A percentile compares a stretch with the other conserved stretches of the same genome.
phyloP scores from a whole-genome alignment of 1,140 invertebrate genomes.

The Lordiphosa stackelbergi region DNA sequence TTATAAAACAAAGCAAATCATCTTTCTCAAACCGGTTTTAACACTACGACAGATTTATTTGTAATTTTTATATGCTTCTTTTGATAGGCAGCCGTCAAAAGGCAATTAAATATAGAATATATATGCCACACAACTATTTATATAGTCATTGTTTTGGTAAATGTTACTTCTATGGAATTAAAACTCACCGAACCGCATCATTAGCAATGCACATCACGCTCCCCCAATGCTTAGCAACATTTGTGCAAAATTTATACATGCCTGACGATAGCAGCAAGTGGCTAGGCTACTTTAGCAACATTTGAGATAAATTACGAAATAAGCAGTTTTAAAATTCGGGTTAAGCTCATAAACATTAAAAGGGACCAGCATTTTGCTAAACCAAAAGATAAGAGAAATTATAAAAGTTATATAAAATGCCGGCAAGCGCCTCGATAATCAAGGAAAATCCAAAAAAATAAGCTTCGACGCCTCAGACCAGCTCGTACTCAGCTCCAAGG shows the following conservation, averaged over 20 bases:
- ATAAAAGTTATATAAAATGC: slow-evolving; percentile 2
- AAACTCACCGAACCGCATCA: slow-evolving; percentile 59
- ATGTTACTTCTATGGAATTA: slow-evolving; percentile 51
- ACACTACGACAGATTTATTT: slow-evolving; percentile 14
- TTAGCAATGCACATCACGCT: slow-evolving; percentile 58
- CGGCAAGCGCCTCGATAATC: slow-evolving; percentile 14
- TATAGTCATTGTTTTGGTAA: slow-evolving; percentile 29
- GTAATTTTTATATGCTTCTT: slow-evolving; percentile 23
- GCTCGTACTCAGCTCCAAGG: slow-evolving; percentile 34
- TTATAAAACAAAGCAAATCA: background rate
- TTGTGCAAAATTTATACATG: too few species aligned
- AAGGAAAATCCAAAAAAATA: slow-evolving; percentile 38
- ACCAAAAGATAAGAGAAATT: slow-evolving; percentile 29
- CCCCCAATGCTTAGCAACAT: slow-evolving; percentile 1
- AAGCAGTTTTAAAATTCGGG: slow-evolving; percentile 16
- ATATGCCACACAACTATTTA: slow-evolving; percentile 13
- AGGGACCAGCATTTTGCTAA: slow-evolving; percentile 48
- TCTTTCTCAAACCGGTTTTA: slow-evolving; percentile 35
- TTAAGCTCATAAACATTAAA: slow-evolving; percentile 52
- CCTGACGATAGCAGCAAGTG: too few species aligned
- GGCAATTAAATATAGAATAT: slow-evolving; percentile 41
- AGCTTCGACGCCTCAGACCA: slow-evolving; percentile 42
- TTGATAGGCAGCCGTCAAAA: slow-evolving; percentile 44
- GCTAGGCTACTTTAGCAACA: slow-evolving; percentile 3
- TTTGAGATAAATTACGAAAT: slow-evolving; percentile 26